These are phyloP conservation scores for Gymnocypris eckloni DNA, from an alignment of 2,797 vertebrate genomes.

Conservation along the genomic window DNA sequence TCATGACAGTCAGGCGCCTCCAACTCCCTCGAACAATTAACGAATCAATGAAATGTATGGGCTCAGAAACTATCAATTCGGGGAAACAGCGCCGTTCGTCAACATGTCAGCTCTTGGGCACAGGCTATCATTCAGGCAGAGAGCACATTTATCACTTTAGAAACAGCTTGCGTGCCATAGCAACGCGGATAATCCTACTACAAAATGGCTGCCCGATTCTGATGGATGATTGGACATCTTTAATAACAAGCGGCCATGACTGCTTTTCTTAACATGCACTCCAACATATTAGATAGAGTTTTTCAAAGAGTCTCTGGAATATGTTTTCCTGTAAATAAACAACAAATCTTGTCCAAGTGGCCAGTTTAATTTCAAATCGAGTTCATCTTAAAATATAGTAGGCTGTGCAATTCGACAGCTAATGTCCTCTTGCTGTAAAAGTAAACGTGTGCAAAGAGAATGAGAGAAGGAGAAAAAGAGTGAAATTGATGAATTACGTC, in stretches of 20 bases:
- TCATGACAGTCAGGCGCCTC: conserved; percentile 70
- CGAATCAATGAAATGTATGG: conserved; percentile 76
- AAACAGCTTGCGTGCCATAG: conserved; percentile 61
- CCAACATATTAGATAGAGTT: background rate
- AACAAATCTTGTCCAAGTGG: conserved; percentile 3
- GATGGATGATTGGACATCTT: conserved; percentile 56
- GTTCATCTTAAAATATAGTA: conserved; percentile 58
- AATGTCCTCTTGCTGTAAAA: conserved; percentile 59
- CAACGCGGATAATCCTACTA: conserved; percentile 58
- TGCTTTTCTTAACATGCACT: conserved; percentile 12
- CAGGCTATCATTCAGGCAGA: conserved; percentile 69
- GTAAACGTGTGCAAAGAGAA: conserved; percentile 18
- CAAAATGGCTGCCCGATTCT: conserved; percentile 63
- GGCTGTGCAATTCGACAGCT: conserved; percentile 62
- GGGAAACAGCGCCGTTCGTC: conserved; percentile 68
- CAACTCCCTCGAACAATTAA: conserved; percentile 72
- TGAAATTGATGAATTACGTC: conserved; percentile 64
- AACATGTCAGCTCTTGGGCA: conserved; percentile 68
- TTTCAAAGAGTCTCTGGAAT: background rate
- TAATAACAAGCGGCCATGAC: conserved; percentile 58
- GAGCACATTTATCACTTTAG: conserved; percentile 67
- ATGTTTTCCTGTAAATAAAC: conserved; percentile 16
- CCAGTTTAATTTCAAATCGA: background rate
- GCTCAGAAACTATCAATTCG: conserved; percentile 74
- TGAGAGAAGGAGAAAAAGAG: conserved; percentile 14